These are phyloP conservation scores for Beroe ovata DNA, from an alignment of 37 sponge, comb jelly and placozoan genomes.

Conservation along the genomic window DNA sequence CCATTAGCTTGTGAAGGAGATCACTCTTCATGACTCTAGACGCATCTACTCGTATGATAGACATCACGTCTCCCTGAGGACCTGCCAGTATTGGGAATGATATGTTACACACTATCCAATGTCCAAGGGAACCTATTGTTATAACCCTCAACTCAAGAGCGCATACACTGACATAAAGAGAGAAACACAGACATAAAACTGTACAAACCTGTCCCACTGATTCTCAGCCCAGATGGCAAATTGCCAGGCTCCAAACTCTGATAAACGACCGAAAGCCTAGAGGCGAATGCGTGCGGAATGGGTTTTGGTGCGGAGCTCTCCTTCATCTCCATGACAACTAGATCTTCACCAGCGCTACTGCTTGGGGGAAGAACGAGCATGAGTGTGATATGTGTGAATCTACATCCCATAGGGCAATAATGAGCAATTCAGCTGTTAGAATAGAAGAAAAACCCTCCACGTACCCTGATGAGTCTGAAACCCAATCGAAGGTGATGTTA, in stretches of 20 bases:
- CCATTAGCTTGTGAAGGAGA: constrained; percentile 59
- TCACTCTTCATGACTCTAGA: constrained; percentile 58
- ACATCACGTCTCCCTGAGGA: constrained; percentile 44
- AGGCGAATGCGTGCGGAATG: constrained; percentile 41
- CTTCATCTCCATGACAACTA: not conserved
- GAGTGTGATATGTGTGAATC: too few species aligned
- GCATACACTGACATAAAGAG: not conserved
- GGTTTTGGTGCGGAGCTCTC: constrained; percentile 44
- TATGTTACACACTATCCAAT: too few species aligned
- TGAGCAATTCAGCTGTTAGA: too few species aligned
- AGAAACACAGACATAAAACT: not conserved
- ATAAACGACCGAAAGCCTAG: constrained; percentile 9
- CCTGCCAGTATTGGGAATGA: too few species aligned
- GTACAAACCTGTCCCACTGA: constrained; percentile 29
- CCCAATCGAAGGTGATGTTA: constrained; percentile 44
- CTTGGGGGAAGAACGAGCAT: too few species aligned
- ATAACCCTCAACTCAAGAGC: not conserved
- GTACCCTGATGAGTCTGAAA: too few species aligned
- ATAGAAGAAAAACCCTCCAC: too few species aligned
- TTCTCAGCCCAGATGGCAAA: constrained; percentile 5
- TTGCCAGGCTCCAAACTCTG: constrained; percentile 15
- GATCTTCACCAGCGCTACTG: too few species aligned
- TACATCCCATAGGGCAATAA: too few species aligned
- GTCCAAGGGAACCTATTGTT: too few species aligned
- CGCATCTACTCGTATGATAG: not conserved